Conservation (phyloP, 2,797 vertebrate species). For the Rousettus madagascariensis region DNA sequence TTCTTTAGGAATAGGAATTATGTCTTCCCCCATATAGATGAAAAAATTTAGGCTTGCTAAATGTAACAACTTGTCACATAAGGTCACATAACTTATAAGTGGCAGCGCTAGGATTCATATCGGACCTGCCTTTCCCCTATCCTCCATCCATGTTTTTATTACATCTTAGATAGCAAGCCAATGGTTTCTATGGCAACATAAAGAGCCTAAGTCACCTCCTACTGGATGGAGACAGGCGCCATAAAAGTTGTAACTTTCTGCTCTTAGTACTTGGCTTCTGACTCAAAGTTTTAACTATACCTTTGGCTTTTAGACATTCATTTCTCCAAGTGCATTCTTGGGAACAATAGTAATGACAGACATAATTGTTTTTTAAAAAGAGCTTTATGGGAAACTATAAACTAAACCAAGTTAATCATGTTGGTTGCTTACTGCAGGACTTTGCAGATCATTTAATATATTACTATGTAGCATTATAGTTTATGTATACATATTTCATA, state of each 20-base stretch:
- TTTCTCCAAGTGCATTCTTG: neutral
- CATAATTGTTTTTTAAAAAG: neutral
- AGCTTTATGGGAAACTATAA: neutral
- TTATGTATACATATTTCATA: neutral
- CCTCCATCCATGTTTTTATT: neutral
- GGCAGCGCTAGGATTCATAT: neutral
- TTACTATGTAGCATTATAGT: neutral
- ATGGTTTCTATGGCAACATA: neutral
- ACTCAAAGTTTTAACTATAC: slow-evolving; percentile 6
- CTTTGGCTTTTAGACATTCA: neutral
- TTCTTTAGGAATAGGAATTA: neutral
- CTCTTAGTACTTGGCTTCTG: neutral
- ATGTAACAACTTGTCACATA: neutral
- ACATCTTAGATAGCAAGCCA: neutral
- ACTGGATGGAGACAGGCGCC: neutral
- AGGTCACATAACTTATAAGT: neutral
- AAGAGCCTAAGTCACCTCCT: neutral
- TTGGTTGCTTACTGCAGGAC: neutral
- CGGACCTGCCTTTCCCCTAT: neutral
- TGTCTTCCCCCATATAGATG: neutral
- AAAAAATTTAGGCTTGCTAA: neutral
- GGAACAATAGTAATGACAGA: neutral
- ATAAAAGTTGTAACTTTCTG: slow-evolving; percentile 6
- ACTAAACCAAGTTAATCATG: slow-evolving; percentile 10
- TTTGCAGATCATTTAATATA: slow-evolving; percentile 18